phyloP scores from a whole-genome alignment of 1,140 invertebrate species.

The Battus philenor region DNA sequence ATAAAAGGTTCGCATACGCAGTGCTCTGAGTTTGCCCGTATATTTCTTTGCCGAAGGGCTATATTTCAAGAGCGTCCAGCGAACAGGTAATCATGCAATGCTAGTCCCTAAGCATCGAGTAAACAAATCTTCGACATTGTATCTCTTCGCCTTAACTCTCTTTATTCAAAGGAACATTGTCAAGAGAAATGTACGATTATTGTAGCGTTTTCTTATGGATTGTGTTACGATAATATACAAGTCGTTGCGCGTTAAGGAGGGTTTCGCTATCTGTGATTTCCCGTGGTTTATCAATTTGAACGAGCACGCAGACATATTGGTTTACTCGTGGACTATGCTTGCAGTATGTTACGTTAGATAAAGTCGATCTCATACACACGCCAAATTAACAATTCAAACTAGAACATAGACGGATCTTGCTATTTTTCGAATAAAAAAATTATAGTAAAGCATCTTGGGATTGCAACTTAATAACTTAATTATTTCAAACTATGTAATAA shows the following conservation, averaged over 20 bases:
- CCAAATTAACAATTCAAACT: slow-evolving; percentile 11
- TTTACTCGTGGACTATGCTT: slow-evolving; percentile 47
- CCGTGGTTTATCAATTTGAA: slow-evolving; percentile 67
- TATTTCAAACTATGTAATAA: too few species aligned
- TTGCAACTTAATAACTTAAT: too few species aligned
- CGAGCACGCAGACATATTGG: slow-evolving; percentile 61
- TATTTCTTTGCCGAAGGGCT: slow-evolving; percentile 41
- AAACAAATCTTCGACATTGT: slow-evolving; percentile 73
- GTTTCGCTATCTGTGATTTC: slow-evolving; percentile 64
- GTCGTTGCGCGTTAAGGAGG: slow-evolving; percentile 56
- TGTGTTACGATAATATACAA: slow-evolving; percentile 69
- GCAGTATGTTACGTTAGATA: slow-evolving; percentile 43
- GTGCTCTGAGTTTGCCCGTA: slow-evolving; percentile 37
- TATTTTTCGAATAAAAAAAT: too few species aligned
- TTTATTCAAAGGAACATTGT: slow-evolving; percentile 72
- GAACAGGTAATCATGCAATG: slow-evolving; percentile 51
- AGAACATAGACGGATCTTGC: too few species aligned
- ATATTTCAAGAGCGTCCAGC: slow-evolving; percentile 38
- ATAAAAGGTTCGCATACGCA: slow-evolving; percentile 33
- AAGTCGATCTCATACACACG: slow-evolving; percentile 28
- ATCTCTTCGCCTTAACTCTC: slow-evolving; percentile 68
- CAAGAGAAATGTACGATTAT: slow-evolving; percentile 74
- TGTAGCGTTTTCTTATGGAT: slow-evolving; percentile 68
- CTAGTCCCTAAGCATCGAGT: slow-evolving; percentile 53
- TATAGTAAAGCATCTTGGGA: too few species aligned